Base-by-base conservation (phyloP, 2,113 vertebrate genomes). In the Dasyornis broadbenti region DNA sequence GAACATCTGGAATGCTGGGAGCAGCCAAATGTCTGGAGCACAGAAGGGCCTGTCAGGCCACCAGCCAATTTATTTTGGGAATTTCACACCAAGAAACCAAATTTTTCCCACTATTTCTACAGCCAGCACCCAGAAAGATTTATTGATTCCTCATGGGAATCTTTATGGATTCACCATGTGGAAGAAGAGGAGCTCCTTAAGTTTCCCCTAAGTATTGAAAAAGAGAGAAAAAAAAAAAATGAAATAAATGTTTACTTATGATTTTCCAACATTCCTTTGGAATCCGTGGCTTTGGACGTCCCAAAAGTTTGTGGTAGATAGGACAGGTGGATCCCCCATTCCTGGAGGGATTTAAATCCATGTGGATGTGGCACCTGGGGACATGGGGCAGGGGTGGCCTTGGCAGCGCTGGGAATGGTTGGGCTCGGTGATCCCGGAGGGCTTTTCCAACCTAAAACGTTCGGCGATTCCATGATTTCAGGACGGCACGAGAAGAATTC, bases 331-430 rank as follows among this genome's bases (percentile, higher is more conserved):
- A n/a, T n/a, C n/a, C n/a, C 22, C 37, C 54, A 28, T 39, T 28
- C 72, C 72, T 11, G 45, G 10, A n/a, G 45, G 45, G 72, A 77
- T 45, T 66, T 7, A 35, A 59, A 42, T 57, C 61, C 52, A 0
- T 24, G 13, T 31, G 82, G 52, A 73, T 19, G 59, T n/a, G 69
- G 23, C 70, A 24, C 20, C 1, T 57, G 24, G 35, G 42, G 42
- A 35, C 42, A 11, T 0, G 20, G 42, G 30, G 19, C 50, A n/a
- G 16, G 7, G 33, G 27, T 45, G 68, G 22, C 57, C 6, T 53
- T 17, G 39, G 33, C 22, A 27, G 27, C 0, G 0, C 49, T 27
- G 49, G n/a, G 15, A 9, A 5, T 9, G 16, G 6, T 59, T 27
- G 61, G 33, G 9, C 5, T 37, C 26, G 5, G 4, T 4, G 42